phyloP scores from a whole-genome alignment of 1,140 invertebrate genomes.

The Cephus cinctus region DNA sequence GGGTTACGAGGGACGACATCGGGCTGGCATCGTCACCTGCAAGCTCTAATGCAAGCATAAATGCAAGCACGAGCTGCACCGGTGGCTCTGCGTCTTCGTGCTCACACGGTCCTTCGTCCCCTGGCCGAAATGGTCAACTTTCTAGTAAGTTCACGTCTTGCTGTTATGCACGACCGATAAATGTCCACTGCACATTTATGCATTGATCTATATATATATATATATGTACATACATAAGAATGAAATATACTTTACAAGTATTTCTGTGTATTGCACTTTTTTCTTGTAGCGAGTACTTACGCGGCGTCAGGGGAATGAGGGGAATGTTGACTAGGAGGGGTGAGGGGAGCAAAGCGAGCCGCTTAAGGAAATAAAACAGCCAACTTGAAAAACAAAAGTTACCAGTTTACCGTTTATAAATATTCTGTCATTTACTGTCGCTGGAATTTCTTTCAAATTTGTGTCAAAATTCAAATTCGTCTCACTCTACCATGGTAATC shows the following conservation, averaged over 20 bases:
- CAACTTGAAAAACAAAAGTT: too few species aligned
- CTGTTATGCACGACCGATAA: background rate
- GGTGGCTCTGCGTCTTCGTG: conserved; percentile 27
- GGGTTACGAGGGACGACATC: conserved; percentile 54
- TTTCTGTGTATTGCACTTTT: conserved; percentile 5
- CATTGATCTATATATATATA: background rate
- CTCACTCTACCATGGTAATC: too few species aligned
- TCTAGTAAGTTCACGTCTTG: conserved; percentile 57
- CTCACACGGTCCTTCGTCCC: conserved; percentile 42
- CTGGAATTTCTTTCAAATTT: too few species aligned
- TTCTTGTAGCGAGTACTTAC: too few species aligned
- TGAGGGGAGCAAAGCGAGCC: too few species aligned
- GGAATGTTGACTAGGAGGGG: too few species aligned
- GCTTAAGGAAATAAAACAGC: too few species aligned
- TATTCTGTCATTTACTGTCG: too few species aligned
- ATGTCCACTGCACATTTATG: conserved; percentile 1
- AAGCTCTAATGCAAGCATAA: conserved; percentile 23
- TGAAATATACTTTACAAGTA: background rate
- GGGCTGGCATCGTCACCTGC: conserved; percentile 34
- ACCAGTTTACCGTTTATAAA: too few species aligned
- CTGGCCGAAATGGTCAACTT: conserved; percentile 60
- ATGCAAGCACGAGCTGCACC: conserved; percentile 30
- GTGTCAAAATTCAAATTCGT: too few species aligned
- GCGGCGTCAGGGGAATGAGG: too few species aligned
- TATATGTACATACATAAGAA: background rate